Conservation (phyloP, 2,113 vertebrate species). For the Podarcis muralis region DNA sequence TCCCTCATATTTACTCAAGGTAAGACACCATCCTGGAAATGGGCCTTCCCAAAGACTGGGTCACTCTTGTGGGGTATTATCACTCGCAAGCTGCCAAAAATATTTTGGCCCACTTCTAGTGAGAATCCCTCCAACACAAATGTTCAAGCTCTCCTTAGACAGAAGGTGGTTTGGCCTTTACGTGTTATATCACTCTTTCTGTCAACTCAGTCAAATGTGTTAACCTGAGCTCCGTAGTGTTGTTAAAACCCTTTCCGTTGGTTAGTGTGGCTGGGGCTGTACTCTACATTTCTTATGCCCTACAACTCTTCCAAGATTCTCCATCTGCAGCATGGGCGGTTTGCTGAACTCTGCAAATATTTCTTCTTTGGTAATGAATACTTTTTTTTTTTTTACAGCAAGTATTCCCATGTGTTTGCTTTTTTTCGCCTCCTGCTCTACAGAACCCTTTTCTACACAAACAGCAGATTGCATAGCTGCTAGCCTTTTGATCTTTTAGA, state of each 20-base stretch:
- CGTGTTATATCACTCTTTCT: too few relatives aligned
- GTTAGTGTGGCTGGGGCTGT: neutral
- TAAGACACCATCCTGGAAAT: too few relatives aligned
- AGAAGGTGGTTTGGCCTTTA: neutral
- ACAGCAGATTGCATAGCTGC: constrained; percentile 51
- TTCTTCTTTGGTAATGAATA: constrained; percentile 40
- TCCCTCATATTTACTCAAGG: too few relatives aligned
- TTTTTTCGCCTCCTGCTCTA: neutral
- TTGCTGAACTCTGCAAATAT: constrained; percentile 50
- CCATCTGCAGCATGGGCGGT: constrained; percentile 18
- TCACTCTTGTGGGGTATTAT: too few relatives aligned
- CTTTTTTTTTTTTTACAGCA: constrained; percentile 50
- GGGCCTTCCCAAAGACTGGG: too few relatives aligned
- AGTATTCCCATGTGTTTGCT: constrained; percentile 36
- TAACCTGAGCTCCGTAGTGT: neutral
- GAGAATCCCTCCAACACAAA: neutral
- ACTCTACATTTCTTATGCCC: constrained; percentile 14
- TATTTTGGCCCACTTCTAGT: neutral
- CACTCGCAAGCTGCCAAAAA: neutral
- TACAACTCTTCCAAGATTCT: neutral
- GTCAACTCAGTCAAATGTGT: constrained; percentile 26
- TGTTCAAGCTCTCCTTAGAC: neutral
- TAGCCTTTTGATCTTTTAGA: constrained; percentile 59
- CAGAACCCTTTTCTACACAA: constrained; percentile 44
- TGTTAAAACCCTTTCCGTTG: neutral